Evolutionary conservation across 2,888 invertebrate species (phyloP).

Genomic region (Tipula lateralis): DNA sequence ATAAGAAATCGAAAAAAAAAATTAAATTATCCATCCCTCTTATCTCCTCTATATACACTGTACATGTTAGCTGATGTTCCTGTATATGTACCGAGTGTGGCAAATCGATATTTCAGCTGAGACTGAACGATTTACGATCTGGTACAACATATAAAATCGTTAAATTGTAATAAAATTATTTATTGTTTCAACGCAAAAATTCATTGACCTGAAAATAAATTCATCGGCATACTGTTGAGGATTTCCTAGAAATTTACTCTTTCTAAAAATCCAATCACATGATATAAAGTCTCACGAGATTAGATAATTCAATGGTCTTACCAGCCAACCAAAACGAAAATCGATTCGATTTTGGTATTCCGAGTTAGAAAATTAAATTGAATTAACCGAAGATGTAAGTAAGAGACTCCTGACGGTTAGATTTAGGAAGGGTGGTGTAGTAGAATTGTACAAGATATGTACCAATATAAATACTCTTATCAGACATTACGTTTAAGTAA

Average conservation of each 20-base stretch:
- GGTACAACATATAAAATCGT: neutral
- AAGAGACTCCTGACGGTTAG: neutral
- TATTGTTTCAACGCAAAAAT: neutral
- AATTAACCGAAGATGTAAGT: neutral
- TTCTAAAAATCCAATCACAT: neutral
- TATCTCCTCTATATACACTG: neutral
- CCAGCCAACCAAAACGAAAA: neutral
- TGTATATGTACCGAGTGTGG: neutral
- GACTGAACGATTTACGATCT: neutral
- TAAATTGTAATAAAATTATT: neutral
- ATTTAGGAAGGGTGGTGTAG: neutral
- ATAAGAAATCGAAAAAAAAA: neutral
- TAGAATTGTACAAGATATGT: neutral
- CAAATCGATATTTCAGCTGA: neutral
- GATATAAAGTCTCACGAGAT: neutral
- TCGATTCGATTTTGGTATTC: neutral
- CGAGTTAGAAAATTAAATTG: neutral
- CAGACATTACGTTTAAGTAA: neutral
- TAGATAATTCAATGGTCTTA: neutral
- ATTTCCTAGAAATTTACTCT: neutral
- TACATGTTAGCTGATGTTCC: too few species aligned
- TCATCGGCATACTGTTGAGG: neutral
- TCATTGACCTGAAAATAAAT: neutral
- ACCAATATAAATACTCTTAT: neutral
- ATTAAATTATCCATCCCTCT: neutral